Evolutionary conservation across 2,888 invertebrate species (phyloP).

Genomic region (Plebejus anna): DNA sequence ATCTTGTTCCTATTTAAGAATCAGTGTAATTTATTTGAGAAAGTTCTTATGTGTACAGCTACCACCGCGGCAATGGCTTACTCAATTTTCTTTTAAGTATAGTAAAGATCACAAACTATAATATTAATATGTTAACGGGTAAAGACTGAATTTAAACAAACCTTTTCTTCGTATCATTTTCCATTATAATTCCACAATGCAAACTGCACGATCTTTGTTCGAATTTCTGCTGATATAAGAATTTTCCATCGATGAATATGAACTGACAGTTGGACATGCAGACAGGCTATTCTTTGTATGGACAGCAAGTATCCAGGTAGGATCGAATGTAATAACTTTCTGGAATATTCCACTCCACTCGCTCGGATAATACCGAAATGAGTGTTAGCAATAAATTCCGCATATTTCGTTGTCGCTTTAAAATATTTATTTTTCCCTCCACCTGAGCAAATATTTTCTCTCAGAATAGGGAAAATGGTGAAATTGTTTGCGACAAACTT

Average conservation of each 20-base stretch:
- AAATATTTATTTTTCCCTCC: conserved; percentile 24
- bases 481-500: conserved; percentile 18
- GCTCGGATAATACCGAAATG: conserved; percentile 2
- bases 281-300: neutral
- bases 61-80: neutral
- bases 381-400: conserved; percentile 11
- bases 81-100: neutral
- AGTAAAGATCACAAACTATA: too few relatives aligned
- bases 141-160: neutral
- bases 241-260: conserved; percentile 1
- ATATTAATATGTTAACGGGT: too few relatives aligned
- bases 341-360: conserved; percentile 2
- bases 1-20: too few relatives aligned
- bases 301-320: neutral
- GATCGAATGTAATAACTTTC: neutral
- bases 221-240: neutral
- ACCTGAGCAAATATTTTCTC: conserved; percentile 24
- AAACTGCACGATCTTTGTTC: neutral
- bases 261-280: neutral
- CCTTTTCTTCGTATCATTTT: neutral
- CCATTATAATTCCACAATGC: neutral
- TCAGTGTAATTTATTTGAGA: too few relatives aligned
- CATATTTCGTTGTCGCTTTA: conserved; percentile 10
- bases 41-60: too few relatives aligned
- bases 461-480: conserved; percentile 11